Conservation (phyloP, 2,113 vertebrate genomes). For the Ursus arctos region DNA sequence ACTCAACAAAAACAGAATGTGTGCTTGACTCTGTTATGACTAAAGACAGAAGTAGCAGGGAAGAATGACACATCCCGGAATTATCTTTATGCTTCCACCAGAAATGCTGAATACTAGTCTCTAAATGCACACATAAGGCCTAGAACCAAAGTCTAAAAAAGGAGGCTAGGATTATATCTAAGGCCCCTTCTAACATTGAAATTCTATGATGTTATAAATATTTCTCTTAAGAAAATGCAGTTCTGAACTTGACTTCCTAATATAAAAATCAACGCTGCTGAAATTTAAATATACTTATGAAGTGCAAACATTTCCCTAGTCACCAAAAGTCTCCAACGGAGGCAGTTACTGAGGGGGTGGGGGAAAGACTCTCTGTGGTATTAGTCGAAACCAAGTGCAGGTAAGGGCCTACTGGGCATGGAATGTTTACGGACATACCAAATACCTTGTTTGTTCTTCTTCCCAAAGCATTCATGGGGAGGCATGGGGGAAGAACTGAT, state of each 20-base stretch:
- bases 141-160: not conserved
- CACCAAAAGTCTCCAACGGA: not conserved
- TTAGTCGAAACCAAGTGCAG: fast-evolving
- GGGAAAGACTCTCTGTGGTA: not conserved
- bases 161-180: not conserved
- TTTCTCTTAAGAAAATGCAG: constrained; percentile 5
- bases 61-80: not conserved
- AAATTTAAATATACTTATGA: not conserved
- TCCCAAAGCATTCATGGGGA: not conserved
- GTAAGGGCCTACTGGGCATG: not conserved
- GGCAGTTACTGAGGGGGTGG: fast-evolving
- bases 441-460: not conserved
- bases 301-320: not conserved
- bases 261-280: not conserved
- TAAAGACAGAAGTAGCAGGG: not conserved
- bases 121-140: not conserved
- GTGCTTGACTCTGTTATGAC: not conserved
- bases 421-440: fast-evolving
- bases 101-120: not conserved
- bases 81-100: not conserved
- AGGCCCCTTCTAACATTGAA: not conserved
- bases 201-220: not conserved
- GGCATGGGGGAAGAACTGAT: not conserved
- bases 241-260: not conserved
- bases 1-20: not conserved